Evolutionary conservation across 2,888 invertebrate species (phyloP).

Genomic region (Myopa tessellatipennis): DNA sequence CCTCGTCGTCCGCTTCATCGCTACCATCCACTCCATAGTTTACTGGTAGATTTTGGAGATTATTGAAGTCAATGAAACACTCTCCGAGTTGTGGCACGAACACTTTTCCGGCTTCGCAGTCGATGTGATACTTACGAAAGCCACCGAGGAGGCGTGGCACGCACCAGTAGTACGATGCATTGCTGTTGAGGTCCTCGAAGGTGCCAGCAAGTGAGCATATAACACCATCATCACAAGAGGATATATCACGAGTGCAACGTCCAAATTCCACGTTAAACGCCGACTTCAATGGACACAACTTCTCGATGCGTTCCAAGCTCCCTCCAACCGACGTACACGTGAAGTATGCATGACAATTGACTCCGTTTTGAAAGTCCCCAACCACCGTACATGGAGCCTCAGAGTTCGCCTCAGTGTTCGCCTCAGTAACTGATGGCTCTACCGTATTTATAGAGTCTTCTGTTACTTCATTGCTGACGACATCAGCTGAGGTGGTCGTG

Average conservation of each 20-base stretch:
- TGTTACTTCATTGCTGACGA: neutral
- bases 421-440: neutral
- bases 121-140: conserved; percentile 56
- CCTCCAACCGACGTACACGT: conserved; percentile 49
- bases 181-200: conserved; percentile 48
- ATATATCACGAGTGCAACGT: conserved; percentile 56
- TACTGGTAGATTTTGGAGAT: conserved; percentile 38
- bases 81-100: conserved; percentile 51
- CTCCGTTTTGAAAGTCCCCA: conserved; percentile 49
- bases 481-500: conserved; percentile 43
- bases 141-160: conserved; percentile 47
- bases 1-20: conserved; percentile 47
- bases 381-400: conserved; percentile 48
- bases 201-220: conserved; percentile 51
- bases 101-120: conserved; percentile 54
- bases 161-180: conserved; percentile 56
- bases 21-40: conserved; percentile 15
- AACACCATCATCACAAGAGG: conserved; percentile 51
- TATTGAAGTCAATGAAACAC: conserved; percentile 45
- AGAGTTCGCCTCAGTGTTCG: neutral
- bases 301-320: conserved; percentile 40
- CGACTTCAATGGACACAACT: conserved; percentile 48
- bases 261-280: conserved; percentile 50
- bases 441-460: neutral
- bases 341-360: conserved; percentile 53